Evolutionary conservation across 2,113 vertebrate genomes (phyloP).

Genomic region (Sander lucioperca): DNA sequence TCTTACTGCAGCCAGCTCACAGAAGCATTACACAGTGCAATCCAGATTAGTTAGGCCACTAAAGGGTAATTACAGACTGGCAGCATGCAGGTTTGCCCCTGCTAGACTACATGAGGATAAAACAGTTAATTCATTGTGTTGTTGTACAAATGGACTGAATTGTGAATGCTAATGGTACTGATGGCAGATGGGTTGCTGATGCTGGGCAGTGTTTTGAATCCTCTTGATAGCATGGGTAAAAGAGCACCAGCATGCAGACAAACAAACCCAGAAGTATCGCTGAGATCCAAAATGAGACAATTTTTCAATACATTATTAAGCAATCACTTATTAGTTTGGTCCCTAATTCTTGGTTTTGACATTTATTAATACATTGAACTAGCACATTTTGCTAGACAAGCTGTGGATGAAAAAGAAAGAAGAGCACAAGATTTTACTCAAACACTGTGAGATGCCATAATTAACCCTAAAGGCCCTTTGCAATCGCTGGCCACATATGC

Average conservation of each 20-base stretch:
- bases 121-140: conserved; percentile 6
- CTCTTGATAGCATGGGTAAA: conserved; percentile 12
- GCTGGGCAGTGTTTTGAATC: conserved; percentile 17
- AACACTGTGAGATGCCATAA: not conserved
- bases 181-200: conserved; percentile 37
- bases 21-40: conserved; percentile 29
- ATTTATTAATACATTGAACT: not conserved
- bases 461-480: conserved; percentile 18
- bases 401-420: not conserved
- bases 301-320: not conserved
- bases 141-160: not conserved
- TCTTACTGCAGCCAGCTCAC: conserved; percentile 38
- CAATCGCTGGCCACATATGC: not conserved
- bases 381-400: not conserved
- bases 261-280: conserved; percentile 5
- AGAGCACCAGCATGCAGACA: conserved; percentile 9
- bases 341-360: not conserved
- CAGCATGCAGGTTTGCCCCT: conserved; percentile 18
- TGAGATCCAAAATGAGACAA: not conserved
- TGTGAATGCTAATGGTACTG: conserved; percentile 17
- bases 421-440: not conserved
- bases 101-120: conserved; percentile 11
- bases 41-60: conserved; percentile 45
- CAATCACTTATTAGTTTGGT: not conserved
- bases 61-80: conserved; percentile 46